These are phyloP conservation scores for Mormyrus hasselquistii DNA, from an alignment of 2,797 vertebrate genomes.

Conservation along the genomic window DNA sequence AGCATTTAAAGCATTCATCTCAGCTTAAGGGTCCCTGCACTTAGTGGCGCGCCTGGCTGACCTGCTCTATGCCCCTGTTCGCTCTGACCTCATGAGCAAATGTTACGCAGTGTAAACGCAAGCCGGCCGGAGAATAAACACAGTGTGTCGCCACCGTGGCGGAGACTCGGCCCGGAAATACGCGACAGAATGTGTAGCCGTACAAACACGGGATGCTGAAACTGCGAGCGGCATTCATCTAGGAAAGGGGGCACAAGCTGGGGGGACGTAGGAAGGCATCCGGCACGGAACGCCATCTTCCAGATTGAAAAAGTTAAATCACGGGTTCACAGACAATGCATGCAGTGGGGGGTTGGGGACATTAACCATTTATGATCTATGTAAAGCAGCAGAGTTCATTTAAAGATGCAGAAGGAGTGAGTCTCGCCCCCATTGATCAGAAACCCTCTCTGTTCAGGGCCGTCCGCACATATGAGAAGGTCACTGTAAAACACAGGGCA, in stretches of 20 bases:
- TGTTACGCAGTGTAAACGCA: not conserved
- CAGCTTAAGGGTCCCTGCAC: not conserved
- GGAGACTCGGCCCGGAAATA: not conserved
- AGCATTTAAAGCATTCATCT: not conserved
- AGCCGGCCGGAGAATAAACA: not conserved
- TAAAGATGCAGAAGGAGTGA: not conserved
- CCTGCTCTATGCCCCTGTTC: not conserved
- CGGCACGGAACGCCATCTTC: not conserved
- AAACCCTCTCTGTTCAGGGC: not conserved
- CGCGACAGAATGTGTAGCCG: not conserved
- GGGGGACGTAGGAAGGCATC: not conserved
- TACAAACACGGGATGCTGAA: not conserved
- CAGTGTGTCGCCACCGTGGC: not conserved
- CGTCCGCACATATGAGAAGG: not conserved
- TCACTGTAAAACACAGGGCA: not conserved
- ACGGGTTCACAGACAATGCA: not conserved
- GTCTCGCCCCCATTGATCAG: not conserved
- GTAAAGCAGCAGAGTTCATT: not conserved
- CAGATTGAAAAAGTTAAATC: not conserved
- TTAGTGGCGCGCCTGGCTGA: not conserved
- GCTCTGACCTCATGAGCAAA: not conserved
- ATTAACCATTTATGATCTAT: not conserved
- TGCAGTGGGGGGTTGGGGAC: no score
- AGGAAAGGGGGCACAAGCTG: not conserved
- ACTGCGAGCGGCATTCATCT: not conserved